These are phyloP conservation scores for Tenthredo notha DNA, from an alignment of 2,888 invertebrate species.

Conservation along the genomic window DNA sequence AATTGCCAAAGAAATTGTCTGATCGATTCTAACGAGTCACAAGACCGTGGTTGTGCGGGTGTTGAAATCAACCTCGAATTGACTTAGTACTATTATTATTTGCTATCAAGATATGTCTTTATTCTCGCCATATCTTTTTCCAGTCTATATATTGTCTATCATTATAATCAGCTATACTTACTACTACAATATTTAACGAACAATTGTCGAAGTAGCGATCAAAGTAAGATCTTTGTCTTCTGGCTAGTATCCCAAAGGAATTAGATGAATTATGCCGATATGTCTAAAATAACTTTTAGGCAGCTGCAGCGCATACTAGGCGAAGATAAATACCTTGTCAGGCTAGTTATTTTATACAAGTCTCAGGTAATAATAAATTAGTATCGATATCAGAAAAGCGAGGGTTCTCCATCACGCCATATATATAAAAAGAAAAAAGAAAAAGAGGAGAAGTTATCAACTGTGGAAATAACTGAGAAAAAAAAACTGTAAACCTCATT, in stretches of 20 bases:
- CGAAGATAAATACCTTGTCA: background rate
- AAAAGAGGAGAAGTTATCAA: background rate
- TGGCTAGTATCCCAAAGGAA: background rate
- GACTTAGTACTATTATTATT: background rate
- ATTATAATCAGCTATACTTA: background rate
- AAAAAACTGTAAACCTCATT: conserved; percentile 39
- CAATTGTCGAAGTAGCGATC: background rate
- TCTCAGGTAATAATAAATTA: background rate
- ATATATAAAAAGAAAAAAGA: background rate
- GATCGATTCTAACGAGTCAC: background rate
- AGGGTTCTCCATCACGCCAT: background rate
- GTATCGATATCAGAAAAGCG: background rate
- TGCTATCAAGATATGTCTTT: background rate
- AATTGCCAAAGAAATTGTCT: background rate
- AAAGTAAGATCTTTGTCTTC: background rate
- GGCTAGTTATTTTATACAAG: background rate
- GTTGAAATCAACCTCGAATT: background rate
- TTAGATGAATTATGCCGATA: background rate
- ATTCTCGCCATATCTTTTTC: background rate
- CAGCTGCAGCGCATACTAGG: background rate
- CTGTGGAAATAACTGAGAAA: background rate
- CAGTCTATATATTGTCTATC: too few relatives aligned
- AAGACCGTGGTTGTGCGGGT: background rate
- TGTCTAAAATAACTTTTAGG: background rate
- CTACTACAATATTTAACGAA: background rate